Evolutionary conservation across 2,113 vertebrate species (phyloP).

Genomic region (Myotis davidii): DNA sequence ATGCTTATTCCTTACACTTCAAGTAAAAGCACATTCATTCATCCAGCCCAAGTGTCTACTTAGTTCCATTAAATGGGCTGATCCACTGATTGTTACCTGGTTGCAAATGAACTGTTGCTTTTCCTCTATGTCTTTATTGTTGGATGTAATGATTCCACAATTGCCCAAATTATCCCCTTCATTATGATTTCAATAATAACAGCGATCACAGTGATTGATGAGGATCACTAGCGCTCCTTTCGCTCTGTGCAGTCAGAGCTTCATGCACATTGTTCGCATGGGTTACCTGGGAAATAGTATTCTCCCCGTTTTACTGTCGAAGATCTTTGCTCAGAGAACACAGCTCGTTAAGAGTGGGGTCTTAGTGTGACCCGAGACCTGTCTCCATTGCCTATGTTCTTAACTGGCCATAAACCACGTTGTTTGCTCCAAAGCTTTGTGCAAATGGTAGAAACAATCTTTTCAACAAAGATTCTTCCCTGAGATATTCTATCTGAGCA

Average conservation of each 20-base stretch:
- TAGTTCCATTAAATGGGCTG: conserved; percentile 2
- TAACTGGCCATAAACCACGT: background rate
- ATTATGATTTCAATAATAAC: background rate
- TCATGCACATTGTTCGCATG: fast-evolving
- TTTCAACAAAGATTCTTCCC: background rate
- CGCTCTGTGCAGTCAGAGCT: background rate
- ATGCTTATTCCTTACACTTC: background rate
- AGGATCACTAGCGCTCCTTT: background rate
- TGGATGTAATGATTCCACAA: background rate
- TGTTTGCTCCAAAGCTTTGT: background rate
- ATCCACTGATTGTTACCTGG: conserved; percentile 16
- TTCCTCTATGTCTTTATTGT: background rate
- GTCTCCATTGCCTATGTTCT: background rate
- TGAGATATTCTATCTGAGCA: background rate
- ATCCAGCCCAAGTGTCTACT: background rate
- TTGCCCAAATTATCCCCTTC: background rate
- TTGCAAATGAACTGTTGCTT: conserved; percentile 28
- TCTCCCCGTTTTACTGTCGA: background rate
- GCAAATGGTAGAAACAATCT: background rate
- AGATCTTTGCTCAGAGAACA: background rate
- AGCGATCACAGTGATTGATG: background rate
- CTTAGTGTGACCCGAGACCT: background rate
- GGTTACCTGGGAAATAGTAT: fast-evolving
- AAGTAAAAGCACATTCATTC: background rate
- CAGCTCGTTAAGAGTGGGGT: background rate